Evolutionary conservation across 2,888 invertebrate species (phyloP).

Genomic region (Carterocephalus palaemon): DNA sequence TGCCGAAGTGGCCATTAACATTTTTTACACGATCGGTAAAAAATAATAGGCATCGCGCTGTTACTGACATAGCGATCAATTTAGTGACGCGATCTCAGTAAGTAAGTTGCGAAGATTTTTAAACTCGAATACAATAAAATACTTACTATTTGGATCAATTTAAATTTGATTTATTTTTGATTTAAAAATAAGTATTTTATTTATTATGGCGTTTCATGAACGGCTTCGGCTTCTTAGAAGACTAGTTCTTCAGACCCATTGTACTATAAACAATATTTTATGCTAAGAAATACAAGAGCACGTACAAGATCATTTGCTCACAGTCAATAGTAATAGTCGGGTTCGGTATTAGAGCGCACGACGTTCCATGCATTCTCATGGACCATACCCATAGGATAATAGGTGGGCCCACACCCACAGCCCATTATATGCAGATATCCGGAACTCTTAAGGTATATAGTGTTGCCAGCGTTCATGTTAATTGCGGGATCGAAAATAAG

Average conservation of each 20-base stretch:
- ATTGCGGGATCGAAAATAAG: slow-evolving; percentile 5
- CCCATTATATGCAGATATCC: slow-evolving; percentile 71
- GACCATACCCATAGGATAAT: too few relatives aligned
- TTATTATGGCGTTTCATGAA: too few relatives aligned
- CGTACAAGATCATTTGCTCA: slow-evolving; percentile 20
- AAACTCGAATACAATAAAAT: too few relatives aligned
- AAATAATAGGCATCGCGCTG: slow-evolving; percentile 9
- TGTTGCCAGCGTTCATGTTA: slow-evolving; percentile 15
- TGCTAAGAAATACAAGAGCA: slow-evolving; percentile 10
- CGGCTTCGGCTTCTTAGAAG: too few relatives aligned
- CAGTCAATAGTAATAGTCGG: slow-evolving; percentile 21
- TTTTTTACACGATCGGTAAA: slow-evolving; percentile 21
- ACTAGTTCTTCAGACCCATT: too few relatives aligned
- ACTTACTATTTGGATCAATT: too few relatives aligned
- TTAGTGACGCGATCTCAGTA: too few relatives aligned
- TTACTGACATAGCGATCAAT: slow-evolving; percentile 4
- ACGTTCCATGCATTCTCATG: slow-evolving; percentile 49
- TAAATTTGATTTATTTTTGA: too few relatives aligned
- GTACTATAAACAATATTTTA: slow-evolving; percentile 7
- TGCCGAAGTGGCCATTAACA: slow-evolving; percentile 12
- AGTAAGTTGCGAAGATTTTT: too few relatives aligned
- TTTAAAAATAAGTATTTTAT: too few relatives aligned
- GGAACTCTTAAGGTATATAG: slow-evolving; percentile 39
- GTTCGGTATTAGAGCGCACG: slow-evolving; percentile 25
- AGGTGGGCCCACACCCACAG: slow-evolving; percentile 56